Evolutionary conservation across 2,113 vertebrate genomes (phyloP), one percentile per base, ranked within the genome.

Genomic region (Myxocyprinus asiaticus): DNA sequence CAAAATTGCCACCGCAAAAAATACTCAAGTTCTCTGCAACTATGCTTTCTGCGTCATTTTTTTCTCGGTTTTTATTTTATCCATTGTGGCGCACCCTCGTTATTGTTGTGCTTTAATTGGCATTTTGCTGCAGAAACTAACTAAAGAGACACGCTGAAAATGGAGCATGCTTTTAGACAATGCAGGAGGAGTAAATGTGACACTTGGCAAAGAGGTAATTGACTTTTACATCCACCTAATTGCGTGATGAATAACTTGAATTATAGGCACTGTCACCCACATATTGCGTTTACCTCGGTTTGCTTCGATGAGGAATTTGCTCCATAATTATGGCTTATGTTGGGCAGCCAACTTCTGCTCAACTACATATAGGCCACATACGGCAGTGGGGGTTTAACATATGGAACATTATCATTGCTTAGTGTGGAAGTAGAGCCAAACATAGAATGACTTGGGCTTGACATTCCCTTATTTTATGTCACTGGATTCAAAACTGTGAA

Each of bases 71-170:
- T 33, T 33, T 33, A 33, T 68, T 22, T 63, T 7, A 22, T 58
- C 43, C 15, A 42, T 7, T 73, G 62, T 17, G 68, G 7, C 11
- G 17, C 82, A 82, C 86, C 76, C 88, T 89, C 82, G 86, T 88
- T 90, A 85, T 82, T 14, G 67, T 89, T 85, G 84, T 91, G 86
- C 77, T 87, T 85, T 88, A 87, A 85, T 89, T 67, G 86, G 86
- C 77, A 76, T 69, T 84, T 85, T 88, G 87, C 51, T 44, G 47
- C 9, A 15, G 22, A 22, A 62, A 63, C n/a, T 47, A 11, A 48
- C 8, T 51, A 64, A 56, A 45, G 48, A 76, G 53, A 42, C 47
- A 42, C 3, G 14, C 14, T 14, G 55, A 12, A 58, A 58, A 15
- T 15, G 14, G 2, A 58, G 15, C 15, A 6, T n/a, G 22, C 67